These are phyloP conservation scores for Melanitta fusca DNA, from an alignment of 2,797 vertebrate genomes.

Conservation along the genomic window DNA sequence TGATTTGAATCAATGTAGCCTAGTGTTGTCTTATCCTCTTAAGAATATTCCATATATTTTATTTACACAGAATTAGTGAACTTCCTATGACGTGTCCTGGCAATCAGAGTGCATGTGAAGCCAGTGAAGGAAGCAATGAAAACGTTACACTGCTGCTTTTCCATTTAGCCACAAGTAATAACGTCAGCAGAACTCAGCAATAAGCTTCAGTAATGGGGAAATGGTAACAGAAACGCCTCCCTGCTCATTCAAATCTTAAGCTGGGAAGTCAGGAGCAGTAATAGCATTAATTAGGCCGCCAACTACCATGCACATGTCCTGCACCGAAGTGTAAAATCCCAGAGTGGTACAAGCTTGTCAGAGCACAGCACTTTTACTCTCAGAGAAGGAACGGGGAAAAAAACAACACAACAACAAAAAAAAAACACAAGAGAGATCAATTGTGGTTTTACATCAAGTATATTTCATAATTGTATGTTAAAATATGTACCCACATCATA, in stretches of 20 bases:
- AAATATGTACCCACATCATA: constrained; percentile 61
- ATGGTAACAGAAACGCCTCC: background rate
- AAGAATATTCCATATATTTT: background rate
- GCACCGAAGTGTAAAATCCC: background rate
- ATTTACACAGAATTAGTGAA: background rate
- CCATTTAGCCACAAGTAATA: background rate
- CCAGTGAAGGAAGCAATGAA: background rate
- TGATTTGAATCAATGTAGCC: background rate
- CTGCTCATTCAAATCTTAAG: constrained; percentile 8
- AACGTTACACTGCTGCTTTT: background rate
- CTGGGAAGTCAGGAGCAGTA: background rate
- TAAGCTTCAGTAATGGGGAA: background rate
- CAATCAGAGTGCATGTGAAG: background rate
- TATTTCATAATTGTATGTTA: constrained; percentile 56
- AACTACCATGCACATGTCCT: background rate
- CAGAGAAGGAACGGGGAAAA: accelerated
- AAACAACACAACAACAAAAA: background rate
- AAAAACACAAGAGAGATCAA: background rate
- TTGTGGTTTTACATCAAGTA: constrained; percentile 27
- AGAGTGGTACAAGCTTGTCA: background rate
- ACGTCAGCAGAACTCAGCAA: background rate
- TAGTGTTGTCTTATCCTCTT: background rate
- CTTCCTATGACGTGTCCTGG: background rate
- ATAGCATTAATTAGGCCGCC: background rate
- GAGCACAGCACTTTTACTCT: background rate